Evolutionary conservation across 2,888 invertebrate species (phyloP), one percentile per base, ranked within the genome.

Genomic region (Coelogynopora nodosa): DNA sequence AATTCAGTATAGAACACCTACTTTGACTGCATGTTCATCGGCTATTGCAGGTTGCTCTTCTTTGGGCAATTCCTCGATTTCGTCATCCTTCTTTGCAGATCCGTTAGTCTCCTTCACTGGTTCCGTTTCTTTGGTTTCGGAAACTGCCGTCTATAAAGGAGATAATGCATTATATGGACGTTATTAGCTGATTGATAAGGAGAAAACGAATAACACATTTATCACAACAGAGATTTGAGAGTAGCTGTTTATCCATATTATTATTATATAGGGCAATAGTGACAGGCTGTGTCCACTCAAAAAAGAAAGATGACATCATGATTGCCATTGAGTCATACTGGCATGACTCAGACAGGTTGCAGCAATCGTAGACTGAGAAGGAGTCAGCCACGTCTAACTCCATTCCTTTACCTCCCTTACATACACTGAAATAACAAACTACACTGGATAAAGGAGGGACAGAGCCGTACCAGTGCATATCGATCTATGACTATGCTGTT

Each of bases 51-150:
- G 74, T 26, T 74, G 74, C 23, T 74, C 74, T 26, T 74, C 74
- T 23, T 74, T 74, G 10, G 74, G 74, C 74, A 74, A 26, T 74
- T 74, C 74, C 74, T 74, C 74, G 23, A 74, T 74, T 74, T 74
- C 74, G 23, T 74, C 27, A 23, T 74, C 74, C 74, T 74, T 74
- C 23, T 74, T 13, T 74, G 74, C 23, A 2, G 74, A 74, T 5
- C 74, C 74, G 23, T 74, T 74, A 26, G 74, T 23, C 2, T 74
- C 74, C 74, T 74, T 5, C 23, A 2, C 74, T 13, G 74, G 10
- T 23, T 74, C 74, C 23, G 18, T 26, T 26, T 74, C 74, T 23
- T 5, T 74, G 23, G 74, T 74, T 26, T 74, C 23, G 74, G 23
- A 23, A 74, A 26, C 23, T 74, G 74, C 18, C 5, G 74, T 26